Conservation (phyloP, 1,140 invertebrate genomes). For the Pygmarrhopalites habei region DNA sequence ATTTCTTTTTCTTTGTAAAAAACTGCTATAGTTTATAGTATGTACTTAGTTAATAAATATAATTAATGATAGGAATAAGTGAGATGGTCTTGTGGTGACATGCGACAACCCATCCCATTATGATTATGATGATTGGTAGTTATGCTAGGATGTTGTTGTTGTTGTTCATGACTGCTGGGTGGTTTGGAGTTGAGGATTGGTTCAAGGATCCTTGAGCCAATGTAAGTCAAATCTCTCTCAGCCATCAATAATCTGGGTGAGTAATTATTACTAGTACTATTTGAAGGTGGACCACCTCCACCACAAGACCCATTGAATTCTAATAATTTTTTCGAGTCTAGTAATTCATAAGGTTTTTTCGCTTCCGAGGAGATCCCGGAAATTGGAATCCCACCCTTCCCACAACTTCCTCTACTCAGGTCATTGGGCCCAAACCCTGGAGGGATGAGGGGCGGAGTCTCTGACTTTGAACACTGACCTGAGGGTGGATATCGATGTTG, state of each 20-base stretch:
- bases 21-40: background rate
- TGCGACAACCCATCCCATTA: constrained; percentile 11
- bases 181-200: constrained; percentile 35
- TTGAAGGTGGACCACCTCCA: no score
- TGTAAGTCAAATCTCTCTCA: constrained; percentile 36
- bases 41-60: background rate
- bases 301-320: constrained; percentile 26
- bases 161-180: background rate
- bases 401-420: background rate
- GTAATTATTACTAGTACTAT: constrained; percentile 14
- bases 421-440: constrained; percentile 8
- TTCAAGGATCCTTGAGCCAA: constrained; percentile 36
- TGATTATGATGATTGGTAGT: background rate
- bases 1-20: background rate
- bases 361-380: background rate
- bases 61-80: constrained; percentile 36
- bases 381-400: constrained; percentile 1
- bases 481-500: constrained; percentile 21
- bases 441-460: background rate
- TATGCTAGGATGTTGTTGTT: background rate
- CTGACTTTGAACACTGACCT: constrained; percentile 19
- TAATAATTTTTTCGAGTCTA: constrained; percentile 16
- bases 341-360: constrained; percentile 32
- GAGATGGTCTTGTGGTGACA: constrained; percentile 30
- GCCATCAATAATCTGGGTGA: constrained; percentile 29